These are phyloP conservation scores for Centropyge bicolor DNA, from an alignment of 2,797 vertebrate species.

Conservation along the genomic window DNA sequence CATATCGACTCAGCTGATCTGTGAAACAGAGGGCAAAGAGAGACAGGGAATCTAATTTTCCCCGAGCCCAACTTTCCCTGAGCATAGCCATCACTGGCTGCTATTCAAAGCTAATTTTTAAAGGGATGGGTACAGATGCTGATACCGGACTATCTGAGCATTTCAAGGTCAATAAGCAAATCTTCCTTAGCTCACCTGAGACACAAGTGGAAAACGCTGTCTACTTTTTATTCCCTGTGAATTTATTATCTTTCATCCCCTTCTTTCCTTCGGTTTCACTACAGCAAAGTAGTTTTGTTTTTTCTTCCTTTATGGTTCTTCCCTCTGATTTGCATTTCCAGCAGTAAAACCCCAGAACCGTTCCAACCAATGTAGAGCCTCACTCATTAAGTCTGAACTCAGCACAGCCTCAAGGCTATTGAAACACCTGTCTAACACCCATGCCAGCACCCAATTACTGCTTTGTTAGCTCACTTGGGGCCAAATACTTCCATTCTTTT, in stretches of 20 bases:
- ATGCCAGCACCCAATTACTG: conserved; percentile 40
- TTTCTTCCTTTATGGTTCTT: background rate
- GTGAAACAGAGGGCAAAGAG: conserved; percentile 2
- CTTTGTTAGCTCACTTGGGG: background rate
- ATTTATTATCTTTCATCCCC: background rate
- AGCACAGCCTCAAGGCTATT: conserved; percentile 20
- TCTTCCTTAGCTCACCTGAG: background rate
- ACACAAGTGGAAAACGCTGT: background rate
- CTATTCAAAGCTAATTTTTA: background rate
- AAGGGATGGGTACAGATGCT: background rate
- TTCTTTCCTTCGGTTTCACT: background rate
- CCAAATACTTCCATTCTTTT: background rate
- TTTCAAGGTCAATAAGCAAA: background rate
- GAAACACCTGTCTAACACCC: conserved; percentile 31
- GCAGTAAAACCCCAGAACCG: conserved; percentile 1
- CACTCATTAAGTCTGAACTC: conserved; percentile 32
- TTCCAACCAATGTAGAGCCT: conserved; percentile 26
- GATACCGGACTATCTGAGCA: background rate
- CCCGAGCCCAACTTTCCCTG: background rate
- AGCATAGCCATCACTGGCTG: background rate
- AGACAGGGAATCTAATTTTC: conserved; percentile 3
- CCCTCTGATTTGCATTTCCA: conserved; percentile 27
- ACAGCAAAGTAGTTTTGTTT: background rate
- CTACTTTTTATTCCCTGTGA: background rate
- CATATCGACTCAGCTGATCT: background rate